Evolutionary conservation across 2,888 invertebrate species (phyloP).

Genomic region (Cistogaster globosa): DNA sequence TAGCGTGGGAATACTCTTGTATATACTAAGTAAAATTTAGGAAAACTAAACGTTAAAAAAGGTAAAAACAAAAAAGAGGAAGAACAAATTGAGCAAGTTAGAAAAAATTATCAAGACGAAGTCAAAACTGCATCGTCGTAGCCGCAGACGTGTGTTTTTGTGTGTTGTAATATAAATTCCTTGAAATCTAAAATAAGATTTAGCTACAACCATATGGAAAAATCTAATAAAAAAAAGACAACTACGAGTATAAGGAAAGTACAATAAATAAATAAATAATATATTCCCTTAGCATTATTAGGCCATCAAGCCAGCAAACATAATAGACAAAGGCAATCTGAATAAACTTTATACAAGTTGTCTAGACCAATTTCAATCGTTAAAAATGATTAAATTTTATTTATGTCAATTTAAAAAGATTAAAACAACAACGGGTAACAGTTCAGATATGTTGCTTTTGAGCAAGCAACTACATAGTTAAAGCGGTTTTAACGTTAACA

Average conservation of each 20-base stretch:
- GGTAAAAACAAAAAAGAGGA: slow-evolving; percentile 11
- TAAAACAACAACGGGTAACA: slow-evolving; percentile 28
- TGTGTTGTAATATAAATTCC: slow-evolving; percentile 50
- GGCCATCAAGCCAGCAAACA: background rate
- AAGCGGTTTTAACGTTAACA: too few species aligned
- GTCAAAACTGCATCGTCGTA: slow-evolving; percentile 44
- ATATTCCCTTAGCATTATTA: slow-evolving; percentile 52
- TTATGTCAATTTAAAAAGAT: slow-evolving; percentile 64
- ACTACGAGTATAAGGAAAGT: background rate
- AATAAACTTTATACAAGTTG: slow-evolving; percentile 43
- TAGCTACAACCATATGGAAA: slow-evolving; percentile 43
- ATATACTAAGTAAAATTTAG: slow-evolving; percentile 63
- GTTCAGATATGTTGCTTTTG: background rate
- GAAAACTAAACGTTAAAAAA: slow-evolving; percentile 46
- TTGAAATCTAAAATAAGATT: slow-evolving; percentile 59
- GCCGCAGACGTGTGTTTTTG: slow-evolving; percentile 26
- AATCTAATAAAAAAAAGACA: slow-evolving; percentile 39
- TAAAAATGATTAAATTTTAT: slow-evolving; percentile 57
- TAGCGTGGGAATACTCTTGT: slow-evolving; percentile 65
- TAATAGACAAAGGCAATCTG: background rate
- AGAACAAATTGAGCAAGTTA: slow-evolving; percentile 16
- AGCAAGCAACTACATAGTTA: too few species aligned
- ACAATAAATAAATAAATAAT: slow-evolving; percentile 17
- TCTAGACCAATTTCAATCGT: slow-evolving; percentile 63
- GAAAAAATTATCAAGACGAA: slow-evolving; percentile 11